phyloP scores from a whole-genome alignment of 1,140 invertebrate species.

The Psilanteris sp. region DNA sequence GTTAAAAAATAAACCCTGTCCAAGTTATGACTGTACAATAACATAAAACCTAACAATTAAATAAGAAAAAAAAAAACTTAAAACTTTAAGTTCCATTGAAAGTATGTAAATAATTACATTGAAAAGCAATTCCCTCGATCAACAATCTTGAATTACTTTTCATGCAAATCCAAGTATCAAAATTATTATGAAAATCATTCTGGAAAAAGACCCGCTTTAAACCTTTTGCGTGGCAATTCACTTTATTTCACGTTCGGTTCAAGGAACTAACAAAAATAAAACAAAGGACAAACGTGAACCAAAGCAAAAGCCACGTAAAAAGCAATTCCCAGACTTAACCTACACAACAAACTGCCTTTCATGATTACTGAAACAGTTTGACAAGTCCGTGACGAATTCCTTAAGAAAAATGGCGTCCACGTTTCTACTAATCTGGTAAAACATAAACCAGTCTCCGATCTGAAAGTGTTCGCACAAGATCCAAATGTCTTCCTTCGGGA shows the following conservation, averaged over 20 bases:
- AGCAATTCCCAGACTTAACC: not conserved
- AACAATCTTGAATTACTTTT: constrained; percentile 5
- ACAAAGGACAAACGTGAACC: not conserved
- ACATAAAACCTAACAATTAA: constrained; percentile 14
- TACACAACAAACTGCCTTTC: not conserved
- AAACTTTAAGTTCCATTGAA: constrained; percentile 24
- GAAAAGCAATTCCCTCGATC: constrained; percentile 9
- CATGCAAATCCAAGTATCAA: too few species aligned
- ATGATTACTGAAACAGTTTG: not conserved
- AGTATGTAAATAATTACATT: constrained; percentile 1
- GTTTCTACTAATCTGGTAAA: constrained; percentile 29
- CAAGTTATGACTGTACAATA: not conserved
- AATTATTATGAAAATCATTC: not conserved
- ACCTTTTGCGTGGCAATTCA: not conserved
- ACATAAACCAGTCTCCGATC: constrained; percentile 33
- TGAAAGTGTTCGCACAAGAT: constrained; percentile 9
- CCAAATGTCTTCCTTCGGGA: constrained; percentile 13
- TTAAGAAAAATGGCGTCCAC: constrained; percentile 4
- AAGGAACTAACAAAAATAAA: not conserved
- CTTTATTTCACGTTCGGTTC: not conserved
- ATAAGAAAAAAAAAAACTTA: constrained; percentile 22
- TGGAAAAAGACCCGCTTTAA: not conserved
- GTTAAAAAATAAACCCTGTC: constrained; percentile 5
- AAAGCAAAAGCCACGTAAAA: not conserved
- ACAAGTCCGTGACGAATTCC: constrained; percentile 16